Evolutionary conservation across 2,797 vertebrate species (phyloP).

Genomic region (Smutsia gigantea): DNA sequence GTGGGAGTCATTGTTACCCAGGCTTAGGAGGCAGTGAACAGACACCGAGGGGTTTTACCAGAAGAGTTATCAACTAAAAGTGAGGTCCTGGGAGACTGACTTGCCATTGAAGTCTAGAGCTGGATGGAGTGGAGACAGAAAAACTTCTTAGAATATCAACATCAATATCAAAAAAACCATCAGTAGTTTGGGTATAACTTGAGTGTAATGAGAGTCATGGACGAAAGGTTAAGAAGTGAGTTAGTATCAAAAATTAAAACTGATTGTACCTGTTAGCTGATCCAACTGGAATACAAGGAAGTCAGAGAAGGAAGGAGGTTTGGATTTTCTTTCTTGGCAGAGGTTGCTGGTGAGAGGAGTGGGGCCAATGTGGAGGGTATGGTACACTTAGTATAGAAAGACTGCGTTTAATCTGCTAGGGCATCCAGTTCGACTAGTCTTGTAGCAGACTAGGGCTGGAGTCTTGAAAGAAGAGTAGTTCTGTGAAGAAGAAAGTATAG

Average conservation of each 20-base stretch:
- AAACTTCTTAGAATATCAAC: not conserved
- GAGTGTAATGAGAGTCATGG: not conserved
- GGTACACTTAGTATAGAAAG: not conserved
- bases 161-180: no score
- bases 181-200: not conserved
- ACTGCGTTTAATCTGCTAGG: not conserved
- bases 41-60: not conserved
- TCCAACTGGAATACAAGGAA: not conserved
- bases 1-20: not conserved
- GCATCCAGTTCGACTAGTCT: not conserved
- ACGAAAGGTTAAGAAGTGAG: not conserved
- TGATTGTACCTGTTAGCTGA: not conserved
- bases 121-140: not conserved
- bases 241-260: not conserved
- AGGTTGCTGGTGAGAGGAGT: accelerated
- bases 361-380: not conserved
- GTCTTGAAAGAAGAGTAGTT: not conserved
- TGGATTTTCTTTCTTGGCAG: not conserved
- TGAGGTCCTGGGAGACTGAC: not conserved
- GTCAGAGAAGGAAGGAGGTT: not conserved
- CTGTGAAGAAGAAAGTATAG: not conserved
- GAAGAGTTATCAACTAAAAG: not conserved
- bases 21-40: not conserved
- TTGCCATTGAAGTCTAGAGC: not conserved
- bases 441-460: not conserved